Percentiles rank a stretch among this genome's conserved stretches.
Evolutionary conservation across 2,113 vertebrate species (phyloP).

Genomic region (Pitta sordida): DNA sequence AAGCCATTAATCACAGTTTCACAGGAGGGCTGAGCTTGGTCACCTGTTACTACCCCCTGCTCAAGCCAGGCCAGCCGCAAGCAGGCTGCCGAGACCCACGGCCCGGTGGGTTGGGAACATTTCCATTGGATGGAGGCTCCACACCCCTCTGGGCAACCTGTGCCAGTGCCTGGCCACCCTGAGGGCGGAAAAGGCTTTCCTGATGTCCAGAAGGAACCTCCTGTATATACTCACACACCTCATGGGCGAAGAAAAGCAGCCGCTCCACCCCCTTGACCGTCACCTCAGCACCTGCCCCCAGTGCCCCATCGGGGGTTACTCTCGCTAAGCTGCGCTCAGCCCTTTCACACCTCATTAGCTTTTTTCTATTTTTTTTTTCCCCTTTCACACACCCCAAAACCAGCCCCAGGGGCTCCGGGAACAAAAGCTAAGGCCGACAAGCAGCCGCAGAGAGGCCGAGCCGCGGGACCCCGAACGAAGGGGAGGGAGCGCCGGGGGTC

Average conservation of each 20-base stretch:
- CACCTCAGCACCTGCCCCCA: too few species aligned
- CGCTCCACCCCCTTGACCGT: too few species aligned
- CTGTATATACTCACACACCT: rapidly evolving
- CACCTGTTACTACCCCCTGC: not conserved
- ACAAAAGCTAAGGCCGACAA: not conserved
- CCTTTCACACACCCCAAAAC: rapidly evolving
- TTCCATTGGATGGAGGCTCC: not conserved
- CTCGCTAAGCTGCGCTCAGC: not conserved
- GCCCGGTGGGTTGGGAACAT: not conserved
- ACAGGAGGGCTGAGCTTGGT: too few species aligned
- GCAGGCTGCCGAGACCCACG: not conserved
- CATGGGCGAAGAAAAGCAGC: not conserved
- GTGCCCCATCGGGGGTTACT: too few species aligned
- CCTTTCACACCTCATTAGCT: rapidly evolving
- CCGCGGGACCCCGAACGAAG: not conserved
- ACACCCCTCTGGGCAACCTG: rapidly evolving
- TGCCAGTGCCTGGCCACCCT: too few species aligned
- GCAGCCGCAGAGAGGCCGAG: rapidly evolving
- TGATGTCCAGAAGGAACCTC: rapidly evolving
- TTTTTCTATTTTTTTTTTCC: too few species aligned
- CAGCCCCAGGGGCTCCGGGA: rapidly evolving
- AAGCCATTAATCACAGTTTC: not conserved
- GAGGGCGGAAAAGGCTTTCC: rapidly evolving
- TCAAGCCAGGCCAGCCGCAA: not conserved
- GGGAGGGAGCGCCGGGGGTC: not conserved